Evolutionary conservation across 2,888 invertebrate species (phyloP), one percentile per base, ranked within the genome.

Genomic region (Empis stercorea): DNA sequence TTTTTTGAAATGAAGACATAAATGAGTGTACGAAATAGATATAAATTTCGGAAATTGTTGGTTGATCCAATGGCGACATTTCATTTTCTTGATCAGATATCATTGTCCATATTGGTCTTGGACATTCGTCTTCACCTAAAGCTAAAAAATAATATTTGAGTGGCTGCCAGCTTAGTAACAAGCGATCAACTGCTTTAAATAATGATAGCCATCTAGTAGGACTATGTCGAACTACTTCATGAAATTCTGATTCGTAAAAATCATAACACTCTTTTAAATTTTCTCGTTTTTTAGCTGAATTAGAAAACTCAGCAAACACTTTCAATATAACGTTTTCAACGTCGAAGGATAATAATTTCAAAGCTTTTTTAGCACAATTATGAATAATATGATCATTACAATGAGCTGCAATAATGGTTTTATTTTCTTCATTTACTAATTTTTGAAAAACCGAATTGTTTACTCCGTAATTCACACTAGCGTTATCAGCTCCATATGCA

Each of bases 401-500:
- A n/a, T n/a, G n/a, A n/a, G n/a, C n/a, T n/a, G n/a, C n/a, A n/a
- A n/a, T n/a, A 15, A 43, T 15, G 32, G 32, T 32, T 32, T 32
- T 32, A 32, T 32, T 32, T 32, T 32, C 32, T 32, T 32, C 32
- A 32, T 32, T 32, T 3, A 32, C 32, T 10, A 48, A 42, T 42
- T 44, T 43, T 41, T 46, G 44, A 34, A 43, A 45, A 37, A 46
- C 44, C 20, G 46, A 49, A 30, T 44, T 44, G 16, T 44, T 34
- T 37, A 44, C 30, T 10, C 48, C 46, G 32, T 45, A 49, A 40
- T 49, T 43, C 27, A 49, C 48, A 30, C 41, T 17, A 10, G 47
- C 32, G 14, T 47, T 47, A 14, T 44, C 47, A 39, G 49, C 49
- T 30, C 44, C 40, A 45, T 46, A 46, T 27, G 48, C 20, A 20